These are phyloP conservation scores for Lepidochrysops patricia DNA, from an alignment of 2,888 invertebrate species.

Conservation along the genomic window DNA sequence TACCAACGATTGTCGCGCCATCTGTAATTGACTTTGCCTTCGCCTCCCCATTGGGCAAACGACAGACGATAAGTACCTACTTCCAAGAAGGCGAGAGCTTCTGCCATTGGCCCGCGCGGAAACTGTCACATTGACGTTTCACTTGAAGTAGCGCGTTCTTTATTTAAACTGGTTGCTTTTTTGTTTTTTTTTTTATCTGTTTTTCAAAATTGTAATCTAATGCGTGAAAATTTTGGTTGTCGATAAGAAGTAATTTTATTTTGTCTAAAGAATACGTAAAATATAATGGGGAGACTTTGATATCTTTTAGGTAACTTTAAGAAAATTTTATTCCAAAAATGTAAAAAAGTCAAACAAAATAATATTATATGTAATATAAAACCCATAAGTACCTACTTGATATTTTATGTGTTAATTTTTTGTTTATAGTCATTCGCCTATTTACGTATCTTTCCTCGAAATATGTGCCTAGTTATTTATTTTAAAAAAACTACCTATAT, in stretches of 20 bases:
- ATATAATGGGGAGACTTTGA: conserved; percentile 61
- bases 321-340: no score
- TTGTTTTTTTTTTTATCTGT: conserved; percentile 66
- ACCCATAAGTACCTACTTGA: no score
- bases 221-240: conserved; percentile 29
- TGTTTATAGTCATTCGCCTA: no score
- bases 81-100: conserved; percentile 63
- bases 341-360: no score
- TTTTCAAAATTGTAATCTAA: conserved; percentile 50
- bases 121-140: conserved; percentile 73
- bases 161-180: conserved; percentile 68
- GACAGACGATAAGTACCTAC: conserved; percentile 40
- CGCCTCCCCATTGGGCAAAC: conserved; percentile 30
- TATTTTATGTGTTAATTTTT: no score
- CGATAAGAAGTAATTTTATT: conserved; percentile 48
- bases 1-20: no score
- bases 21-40: no score
- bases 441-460: no score
- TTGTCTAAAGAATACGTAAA: conserved; percentile 63
- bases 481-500: no score
- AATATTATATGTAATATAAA: no score
- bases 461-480: no score
- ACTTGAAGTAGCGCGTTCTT: conserved; percentile 68
- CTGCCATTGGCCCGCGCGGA: conserved; percentile 65
- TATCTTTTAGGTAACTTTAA: conserved; percentile 54